phyloP scores from a whole-genome alignment of 2,888 invertebrate genomes.

The Carpatolechia fugitivella region DNA sequence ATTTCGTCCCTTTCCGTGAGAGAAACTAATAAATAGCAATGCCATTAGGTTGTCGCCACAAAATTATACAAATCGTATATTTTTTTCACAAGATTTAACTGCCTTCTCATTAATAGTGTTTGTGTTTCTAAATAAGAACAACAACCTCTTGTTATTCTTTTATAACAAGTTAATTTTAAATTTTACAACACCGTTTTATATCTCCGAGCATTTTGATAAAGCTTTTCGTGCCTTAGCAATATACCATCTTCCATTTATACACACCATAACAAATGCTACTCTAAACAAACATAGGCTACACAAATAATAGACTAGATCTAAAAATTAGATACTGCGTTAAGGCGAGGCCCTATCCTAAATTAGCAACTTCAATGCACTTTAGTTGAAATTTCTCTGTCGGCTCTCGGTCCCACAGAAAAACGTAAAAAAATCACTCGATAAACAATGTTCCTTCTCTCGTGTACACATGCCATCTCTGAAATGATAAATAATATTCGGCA shows the following conservation, averaged over 20 bases:
- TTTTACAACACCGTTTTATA: neutral
- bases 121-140: too few species aligned
- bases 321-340: neutral
- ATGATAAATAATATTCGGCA: too few species aligned
- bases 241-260: neutral
- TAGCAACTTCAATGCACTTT: too few species aligned
- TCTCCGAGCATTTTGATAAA: neutral
- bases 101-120: neutral
- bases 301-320: neutral
- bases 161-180: too few species aligned
- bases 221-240: neutral
- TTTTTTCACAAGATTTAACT: constrained; percentile 13
- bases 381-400: constrained; percentile 41
- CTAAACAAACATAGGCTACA: neutral
- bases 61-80: constrained; percentile 16
- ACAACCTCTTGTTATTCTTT: constrained; percentile 5
- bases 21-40: constrained; percentile 11
- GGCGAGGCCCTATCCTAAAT: too few species aligned
- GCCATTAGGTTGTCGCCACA: constrained; percentile 13
- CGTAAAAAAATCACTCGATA: neutral
- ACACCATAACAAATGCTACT: neutral
- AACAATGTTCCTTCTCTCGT: neutral
- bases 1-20: constrained; percentile 8
- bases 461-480: neutral
- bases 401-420: neutral